Conservation (phyloP, 2,797 vertebrate species). For the Liparis tanakae region DNA sequence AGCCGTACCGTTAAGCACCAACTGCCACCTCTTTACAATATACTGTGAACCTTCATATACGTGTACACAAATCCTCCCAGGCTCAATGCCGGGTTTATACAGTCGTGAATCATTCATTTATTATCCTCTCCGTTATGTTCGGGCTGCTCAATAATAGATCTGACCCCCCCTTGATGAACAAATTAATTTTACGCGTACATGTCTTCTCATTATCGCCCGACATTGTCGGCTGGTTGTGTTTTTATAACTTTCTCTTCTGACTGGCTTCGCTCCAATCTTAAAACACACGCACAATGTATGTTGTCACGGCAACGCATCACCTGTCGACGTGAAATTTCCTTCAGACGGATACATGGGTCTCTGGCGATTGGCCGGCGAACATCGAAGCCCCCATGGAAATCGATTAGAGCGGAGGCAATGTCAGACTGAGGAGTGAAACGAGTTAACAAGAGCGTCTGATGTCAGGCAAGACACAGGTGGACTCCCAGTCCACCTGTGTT, state of each 20-base stretch:
- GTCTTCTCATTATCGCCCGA: not conserved
- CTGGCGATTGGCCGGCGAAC: not conserved
- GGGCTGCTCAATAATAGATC: not conserved
- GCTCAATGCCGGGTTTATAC: not conserved
- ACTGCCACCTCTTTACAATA: not conserved
- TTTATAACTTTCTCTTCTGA: not conserved
- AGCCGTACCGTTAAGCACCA: not conserved
- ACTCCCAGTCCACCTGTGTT: constrained; percentile 25
- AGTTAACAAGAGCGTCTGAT: not conserved
- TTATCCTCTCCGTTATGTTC: not conserved
- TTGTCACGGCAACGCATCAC: not conserved
- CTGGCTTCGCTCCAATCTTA: not conserved
- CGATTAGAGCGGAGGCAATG: not conserved
- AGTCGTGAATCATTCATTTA: not conserved
- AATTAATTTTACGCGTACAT: not conserved
- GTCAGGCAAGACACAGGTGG: constrained; percentile 23
- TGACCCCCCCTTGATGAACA: not conserved
- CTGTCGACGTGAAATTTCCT: not conserved
- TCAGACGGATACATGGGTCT: not conserved
- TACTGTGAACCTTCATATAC: not conserved
- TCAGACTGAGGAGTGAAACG: not conserved
- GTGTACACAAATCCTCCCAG: not conserved
- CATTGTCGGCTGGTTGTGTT: not conserved
- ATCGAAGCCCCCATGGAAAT: not conserved
- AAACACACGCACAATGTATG: not conserved